phyloP scores from a whole-genome alignment of 2,888 invertebrate species.

The Eucera pruinosa region DNA sequence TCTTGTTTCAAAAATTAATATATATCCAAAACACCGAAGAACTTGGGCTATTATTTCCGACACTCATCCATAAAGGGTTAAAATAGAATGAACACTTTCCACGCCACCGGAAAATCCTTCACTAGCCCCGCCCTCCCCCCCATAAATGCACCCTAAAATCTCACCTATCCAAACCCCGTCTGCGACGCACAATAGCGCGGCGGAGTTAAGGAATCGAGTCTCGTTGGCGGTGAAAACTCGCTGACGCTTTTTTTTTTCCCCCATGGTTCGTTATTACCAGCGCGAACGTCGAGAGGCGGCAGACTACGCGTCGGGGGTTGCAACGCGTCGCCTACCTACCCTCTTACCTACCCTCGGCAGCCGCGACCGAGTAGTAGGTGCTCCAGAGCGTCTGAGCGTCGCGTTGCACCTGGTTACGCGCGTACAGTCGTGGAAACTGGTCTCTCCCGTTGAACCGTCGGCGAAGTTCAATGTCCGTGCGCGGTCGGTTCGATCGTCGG shows the following conservation, averaged over 20 bases:
- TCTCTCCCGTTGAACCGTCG: conserved; percentile 31
- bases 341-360: conserved; percentile 50
- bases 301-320: conserved; percentile 51
- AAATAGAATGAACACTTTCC: no score
- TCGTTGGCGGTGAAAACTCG: conserved; percentile 12
- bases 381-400: conserved; percentile 64
- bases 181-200: conserved; percentile 2
- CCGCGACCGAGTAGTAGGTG: conserved; percentile 54
- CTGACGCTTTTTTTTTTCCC: conserved; percentile 30
- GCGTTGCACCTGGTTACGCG: conserved; percentile 47
- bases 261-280: conserved; percentile 41
- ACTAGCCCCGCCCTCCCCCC: no score
- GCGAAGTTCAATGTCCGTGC: conserved; percentile 57
- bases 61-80: no score
- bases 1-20: no score
- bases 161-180: not conserved
- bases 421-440: conserved; percentile 50
- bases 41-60: no score
- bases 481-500: conserved; percentile 39
- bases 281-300: conserved; percentile 36
- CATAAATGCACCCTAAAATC: no score
- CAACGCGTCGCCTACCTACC: conserved; percentile 17
- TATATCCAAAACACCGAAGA: no score
- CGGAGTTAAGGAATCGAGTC: conserved; percentile 15
- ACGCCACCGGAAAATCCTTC: no score